phyloP scores from a whole-genome alignment of 2,888 invertebrate genomes.

The Amphipoea lucens region DNA sequence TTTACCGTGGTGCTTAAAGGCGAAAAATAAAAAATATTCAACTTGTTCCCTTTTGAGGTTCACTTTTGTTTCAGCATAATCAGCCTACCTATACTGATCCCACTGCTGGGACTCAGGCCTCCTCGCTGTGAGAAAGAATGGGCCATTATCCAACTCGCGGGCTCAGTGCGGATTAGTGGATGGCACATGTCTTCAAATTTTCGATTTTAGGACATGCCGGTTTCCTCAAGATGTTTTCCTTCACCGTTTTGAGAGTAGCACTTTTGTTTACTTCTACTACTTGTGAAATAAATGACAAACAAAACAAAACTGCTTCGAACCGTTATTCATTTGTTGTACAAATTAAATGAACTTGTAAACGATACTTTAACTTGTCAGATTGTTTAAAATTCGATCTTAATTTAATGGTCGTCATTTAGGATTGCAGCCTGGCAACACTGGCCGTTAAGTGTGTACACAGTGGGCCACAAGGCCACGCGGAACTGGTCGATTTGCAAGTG shows the following conservation, averaged over 20 bases:
- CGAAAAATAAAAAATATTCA: too few relatives aligned
- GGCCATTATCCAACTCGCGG: not conserved
- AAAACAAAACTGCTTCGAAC: not conserved
- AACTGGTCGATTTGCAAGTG: constrained; percentile 76
- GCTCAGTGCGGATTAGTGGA: not conserved
- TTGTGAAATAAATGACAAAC: constrained; percentile 13
- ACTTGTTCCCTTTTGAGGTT: not conserved
- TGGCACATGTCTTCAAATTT: not conserved
- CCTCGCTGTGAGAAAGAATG: not conserved
- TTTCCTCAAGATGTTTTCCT: not conserved
- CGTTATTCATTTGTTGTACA: not conserved
- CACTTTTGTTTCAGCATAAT: constrained; percentile 1
- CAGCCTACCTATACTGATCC: too few relatives aligned
- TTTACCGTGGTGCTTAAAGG: too few relatives aligned
- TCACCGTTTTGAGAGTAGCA: not conserved
- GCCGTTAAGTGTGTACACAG: constrained; percentile 39
- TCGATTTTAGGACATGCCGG: not conserved
- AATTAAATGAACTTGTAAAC: not conserved
- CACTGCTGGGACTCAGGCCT: too few relatives aligned
- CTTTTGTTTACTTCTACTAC: constrained; percentile 18
- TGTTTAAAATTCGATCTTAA: constrained; percentile 18
- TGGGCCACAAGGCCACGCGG: constrained; percentile 77
- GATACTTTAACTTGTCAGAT: too few relatives aligned
- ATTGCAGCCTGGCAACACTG: constrained; percentile 29
- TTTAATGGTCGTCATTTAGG: constrained; percentile 5